Evolutionary conservation across 2,888 invertebrate species (phyloP), one percentile per base, ranked within the genome.

Genomic region (Lasioglossum leucozonium): DNA sequence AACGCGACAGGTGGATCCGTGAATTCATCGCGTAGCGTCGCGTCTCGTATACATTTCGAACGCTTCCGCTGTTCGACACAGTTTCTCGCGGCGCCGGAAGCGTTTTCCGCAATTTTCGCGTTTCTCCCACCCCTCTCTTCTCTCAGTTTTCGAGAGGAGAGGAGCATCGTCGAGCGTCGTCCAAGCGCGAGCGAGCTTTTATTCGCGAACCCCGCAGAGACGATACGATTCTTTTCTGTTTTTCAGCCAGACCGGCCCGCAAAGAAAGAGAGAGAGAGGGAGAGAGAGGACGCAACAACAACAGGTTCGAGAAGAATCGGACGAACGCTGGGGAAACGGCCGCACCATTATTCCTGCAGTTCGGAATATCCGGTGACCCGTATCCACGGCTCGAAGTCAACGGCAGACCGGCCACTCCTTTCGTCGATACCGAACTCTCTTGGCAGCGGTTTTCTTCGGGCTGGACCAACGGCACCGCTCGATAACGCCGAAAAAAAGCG

Each of bases 351-450:
- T 86, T 89, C 85, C 85, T 80, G 78, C 22, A 58, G 58, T 84
- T 86, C 85, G 89, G 69, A 77, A 87, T 88, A 86, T 82, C 82
- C 83, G 82, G 55, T 90, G 89, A 89, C 86, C 90, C 81, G 88
- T 84, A 88, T 90, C 85, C 81, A 75, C 76, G 79, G 85, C 85
- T 82, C 81, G 22, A 83, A 90, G 88, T 90, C 86, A 85, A 86
- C 84, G 85, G 82, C 86, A 86, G 85, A n/a, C 79, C 42, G 40
- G 26, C 58, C 82, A 74, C 80, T 86, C 78, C 75, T 72, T 76
- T 71, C 84, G 75, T 78, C 84, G 89, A 86, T 89, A 85, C 83
- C 42, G 62, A 37, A 69, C 81, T 88, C 81, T 88, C 79, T 85
- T 82, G 87, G 78, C 87, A 84, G 58, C 71, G 75, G 47, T 86